Evolutionary conservation across 2,888 invertebrate genomes (phyloP).

Genomic region (Dicyrtomina minuta): DNA sequence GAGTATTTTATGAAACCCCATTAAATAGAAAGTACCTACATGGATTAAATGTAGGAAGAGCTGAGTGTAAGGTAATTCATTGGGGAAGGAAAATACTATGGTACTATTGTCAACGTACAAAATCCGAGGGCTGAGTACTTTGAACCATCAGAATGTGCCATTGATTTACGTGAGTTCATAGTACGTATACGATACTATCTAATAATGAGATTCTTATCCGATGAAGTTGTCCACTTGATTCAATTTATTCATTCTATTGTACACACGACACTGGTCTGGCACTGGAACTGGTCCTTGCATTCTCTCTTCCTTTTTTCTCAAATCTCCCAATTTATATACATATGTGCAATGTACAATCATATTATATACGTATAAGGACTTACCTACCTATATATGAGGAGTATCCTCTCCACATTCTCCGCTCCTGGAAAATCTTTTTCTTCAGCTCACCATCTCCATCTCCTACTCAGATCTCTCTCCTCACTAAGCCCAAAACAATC

Average conservation of each 20-base stretch:
- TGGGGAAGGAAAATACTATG: neutral
- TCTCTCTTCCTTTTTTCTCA: neutral
- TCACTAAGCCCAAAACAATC: too few species aligned
- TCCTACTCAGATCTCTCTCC: too few species aligned
- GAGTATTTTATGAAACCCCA: too few species aligned
- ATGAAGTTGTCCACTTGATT: constrained; percentile 13
- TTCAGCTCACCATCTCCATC: too few species aligned
- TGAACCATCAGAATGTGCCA: too few species aligned
- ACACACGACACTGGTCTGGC: too few species aligned
- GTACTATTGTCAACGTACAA: too few species aligned
- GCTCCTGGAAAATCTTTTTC: neutral
- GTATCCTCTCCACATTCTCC: neutral
- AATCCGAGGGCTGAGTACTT: neutral
- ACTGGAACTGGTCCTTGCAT: neutral
- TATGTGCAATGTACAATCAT: too few species aligned
- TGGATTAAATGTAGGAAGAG: neutral
- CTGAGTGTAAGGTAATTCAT: neutral
- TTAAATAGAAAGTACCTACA: neutral
- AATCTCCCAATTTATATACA: neutral
- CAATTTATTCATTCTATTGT: constrained; percentile 20
- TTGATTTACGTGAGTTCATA: neutral
- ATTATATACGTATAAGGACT: too few species aligned
- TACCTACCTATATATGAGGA: too few species aligned
- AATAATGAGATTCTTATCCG: neutral
- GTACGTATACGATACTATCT: neutral